These are phyloP conservation scores for Centropyge bicolor DNA, from an alignment of 2,797 vertebrate genomes.

Conservation along the genomic window DNA sequence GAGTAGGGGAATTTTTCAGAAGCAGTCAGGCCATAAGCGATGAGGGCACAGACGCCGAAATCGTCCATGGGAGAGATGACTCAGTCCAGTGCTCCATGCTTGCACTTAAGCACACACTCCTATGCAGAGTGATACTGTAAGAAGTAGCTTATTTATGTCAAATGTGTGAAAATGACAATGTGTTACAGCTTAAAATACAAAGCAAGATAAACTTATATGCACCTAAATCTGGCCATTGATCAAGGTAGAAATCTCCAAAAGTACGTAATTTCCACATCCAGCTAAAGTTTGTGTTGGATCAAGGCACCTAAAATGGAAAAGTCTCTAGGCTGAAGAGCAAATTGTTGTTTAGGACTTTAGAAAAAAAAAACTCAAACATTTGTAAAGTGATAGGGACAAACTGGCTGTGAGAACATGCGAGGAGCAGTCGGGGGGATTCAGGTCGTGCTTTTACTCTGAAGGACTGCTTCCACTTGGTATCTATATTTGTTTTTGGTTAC, in stretches of 20 bases:
- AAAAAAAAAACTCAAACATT: background rate
- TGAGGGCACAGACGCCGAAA: constrained; percentile 31
- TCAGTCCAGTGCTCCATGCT: constrained; percentile 18
- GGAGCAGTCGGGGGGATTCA: constrained; percentile 26
- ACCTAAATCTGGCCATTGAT: background rate
- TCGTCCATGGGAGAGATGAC: constrained; percentile 31
- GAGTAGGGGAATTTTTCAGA: constrained; percentile 20
- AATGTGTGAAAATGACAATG: constrained; percentile 23
- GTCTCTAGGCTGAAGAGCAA: background rate
- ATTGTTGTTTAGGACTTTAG: background rate
- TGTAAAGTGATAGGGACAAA: constrained; percentile 19
- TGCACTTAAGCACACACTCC: constrained; percentile 5
- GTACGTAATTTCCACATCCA: background rate
- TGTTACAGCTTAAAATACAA: constrained; percentile 6
- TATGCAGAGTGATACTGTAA: background rate
- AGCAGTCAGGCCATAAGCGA: constrained; percentile 20
- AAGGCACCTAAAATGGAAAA: background rate
- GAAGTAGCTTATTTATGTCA: constrained; percentile 15
- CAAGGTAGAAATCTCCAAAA: background rate
- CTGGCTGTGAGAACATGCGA: constrained; percentile 5
- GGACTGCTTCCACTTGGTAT: constrained; percentile 15
- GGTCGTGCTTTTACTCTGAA: constrained; percentile 33
- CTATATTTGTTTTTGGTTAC: constrained; percentile 60
- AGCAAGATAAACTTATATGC: background rate
- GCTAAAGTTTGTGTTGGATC: background rate